Conservation (phyloP, 2,797 vertebrate genomes). For the Fistularia tabacaria region DNA sequence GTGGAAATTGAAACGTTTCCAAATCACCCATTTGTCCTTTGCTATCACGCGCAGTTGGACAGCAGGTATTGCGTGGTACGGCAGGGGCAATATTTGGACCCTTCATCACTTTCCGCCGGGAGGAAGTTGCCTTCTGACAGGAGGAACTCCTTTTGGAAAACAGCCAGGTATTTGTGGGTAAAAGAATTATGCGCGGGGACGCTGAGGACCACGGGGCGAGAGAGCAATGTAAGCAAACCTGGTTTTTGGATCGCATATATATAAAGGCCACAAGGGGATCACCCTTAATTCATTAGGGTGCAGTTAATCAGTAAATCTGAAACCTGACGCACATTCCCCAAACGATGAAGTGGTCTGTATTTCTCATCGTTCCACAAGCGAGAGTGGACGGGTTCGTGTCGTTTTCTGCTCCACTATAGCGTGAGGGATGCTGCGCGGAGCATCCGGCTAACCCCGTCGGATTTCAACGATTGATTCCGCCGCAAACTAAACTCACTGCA, state of each 20-base stretch:
- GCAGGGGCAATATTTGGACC: constrained; percentile 4
- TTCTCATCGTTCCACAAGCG: constrained; percentile 36
- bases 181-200: constrained; percentile 22
- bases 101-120: constrained; percentile 11
- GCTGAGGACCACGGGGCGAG: constrained; percentile 13
- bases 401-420: no score
- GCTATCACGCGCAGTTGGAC: no score
- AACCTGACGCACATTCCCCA: constrained; percentile 31
- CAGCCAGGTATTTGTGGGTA: constrained; percentile 24
- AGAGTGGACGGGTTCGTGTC: constrained; percentile 5
- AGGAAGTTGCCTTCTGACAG: constrained; percentile 28
- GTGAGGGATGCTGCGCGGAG: no score
- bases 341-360: constrained; percentile 53
- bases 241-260: constrained; percentile 42
- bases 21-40: no score
- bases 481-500: no score
- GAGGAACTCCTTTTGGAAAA: constrained; percentile 23
- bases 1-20: no score
- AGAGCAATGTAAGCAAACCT: constrained; percentile 30
- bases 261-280: constrained; percentile 21
- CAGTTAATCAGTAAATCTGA: constrained; percentile 30
- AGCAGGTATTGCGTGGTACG: no score
- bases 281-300: constrained; percentile 39
- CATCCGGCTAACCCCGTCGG: no score
- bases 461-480: no score